Percentiles rank a stretch among this genome's conserved stretches.
These are phyloP conservation scores for Tetragonula carbonaria DNA, from an alignment of 2,888 invertebrate species.

Conservation along the genomic window DNA sequence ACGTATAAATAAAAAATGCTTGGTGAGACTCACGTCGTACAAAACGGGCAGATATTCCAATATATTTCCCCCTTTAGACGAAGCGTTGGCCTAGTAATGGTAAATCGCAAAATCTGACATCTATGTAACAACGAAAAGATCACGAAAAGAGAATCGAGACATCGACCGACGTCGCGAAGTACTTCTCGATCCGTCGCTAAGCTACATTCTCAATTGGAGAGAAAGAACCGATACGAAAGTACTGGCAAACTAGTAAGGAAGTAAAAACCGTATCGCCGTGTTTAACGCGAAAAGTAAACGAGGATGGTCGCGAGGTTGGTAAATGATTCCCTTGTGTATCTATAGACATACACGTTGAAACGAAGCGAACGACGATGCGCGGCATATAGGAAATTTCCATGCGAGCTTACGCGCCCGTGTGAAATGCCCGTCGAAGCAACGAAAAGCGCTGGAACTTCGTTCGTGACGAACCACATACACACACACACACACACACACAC, in stretches of 20 bases:
- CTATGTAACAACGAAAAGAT: background rate
- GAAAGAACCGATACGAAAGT: no score
- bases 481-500: background rate
- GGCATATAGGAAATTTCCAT: slow-evolving; percentile 50
- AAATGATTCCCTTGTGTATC: background rate
- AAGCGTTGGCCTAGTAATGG: no score
- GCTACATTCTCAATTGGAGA: background rate
- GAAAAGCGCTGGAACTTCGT: slow-evolving; percentile 12
- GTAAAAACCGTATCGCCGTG: slow-evolving; percentile 24
- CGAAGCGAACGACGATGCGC: slow-evolving; percentile 12
- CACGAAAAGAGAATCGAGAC: background rate
- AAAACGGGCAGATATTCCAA: no score
- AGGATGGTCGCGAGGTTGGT: background rate
- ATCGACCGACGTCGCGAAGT: background rate
- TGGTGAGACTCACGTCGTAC: no score
- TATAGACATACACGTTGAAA: background rate
- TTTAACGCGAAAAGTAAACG: slow-evolving; percentile 16
- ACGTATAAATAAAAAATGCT: no score
- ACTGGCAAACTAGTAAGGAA: background rate
- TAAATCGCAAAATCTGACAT: background rate
- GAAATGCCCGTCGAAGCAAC: slow-evolving; percentile 27
- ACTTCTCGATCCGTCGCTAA: slow-evolving; percentile 3
- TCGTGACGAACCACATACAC: background rate
- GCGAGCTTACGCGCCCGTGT: slow-evolving; percentile 11
- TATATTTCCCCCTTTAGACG: no score